These are phyloP conservation scores for Carlito syrichta DNA, from an alignment of 2,113 vertebrate genomes.

Conservation along the genomic window DNA sequence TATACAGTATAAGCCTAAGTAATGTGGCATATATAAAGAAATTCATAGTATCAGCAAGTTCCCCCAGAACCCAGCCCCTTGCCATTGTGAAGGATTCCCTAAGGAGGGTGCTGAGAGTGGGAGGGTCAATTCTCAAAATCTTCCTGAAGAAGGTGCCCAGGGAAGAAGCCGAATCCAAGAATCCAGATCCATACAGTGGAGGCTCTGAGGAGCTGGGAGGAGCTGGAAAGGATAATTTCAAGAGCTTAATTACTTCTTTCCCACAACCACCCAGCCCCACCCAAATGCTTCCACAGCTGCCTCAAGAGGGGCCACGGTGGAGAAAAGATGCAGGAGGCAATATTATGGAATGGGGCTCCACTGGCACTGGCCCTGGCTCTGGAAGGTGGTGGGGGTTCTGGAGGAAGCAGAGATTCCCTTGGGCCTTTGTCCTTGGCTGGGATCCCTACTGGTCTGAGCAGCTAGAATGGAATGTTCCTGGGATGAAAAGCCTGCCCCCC, in stretches of 20 bases:
- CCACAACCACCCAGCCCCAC: slow-evolving; percentile 25
- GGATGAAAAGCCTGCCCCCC: slow-evolving; percentile 51
- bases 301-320: neutral
- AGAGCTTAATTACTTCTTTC: slow-evolving; percentile 51
- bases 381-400: too few relatives aligned
- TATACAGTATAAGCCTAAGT: neutral
- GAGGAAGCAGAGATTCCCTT: slow-evolving; percentile 22
- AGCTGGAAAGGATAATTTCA: slow-evolving; percentile 60
- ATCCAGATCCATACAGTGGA: slow-evolving; percentile 19
- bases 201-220: slow-evolving; percentile 16
- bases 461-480: slow-evolving; percentile 76
- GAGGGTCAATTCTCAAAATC: neutral
- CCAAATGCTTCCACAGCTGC: neutral
- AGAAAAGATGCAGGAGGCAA: neutral
- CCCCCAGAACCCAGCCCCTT: neutral
- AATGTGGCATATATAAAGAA: neutral
- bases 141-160: slow-evolving; percentile 51
- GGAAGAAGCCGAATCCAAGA: slow-evolving; percentile 39
- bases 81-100: neutral
- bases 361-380: too few relatives aligned
- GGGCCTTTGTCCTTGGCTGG: slow-evolving; percentile 65
- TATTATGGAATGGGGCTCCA: neutral
- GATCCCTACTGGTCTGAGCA: slow-evolving; percentile 63
- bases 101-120: neutral
- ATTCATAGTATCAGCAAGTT: neutral